Conservation (phyloP, 2,888 invertebrate species). For the Mesoligia furuncula region DNA sequence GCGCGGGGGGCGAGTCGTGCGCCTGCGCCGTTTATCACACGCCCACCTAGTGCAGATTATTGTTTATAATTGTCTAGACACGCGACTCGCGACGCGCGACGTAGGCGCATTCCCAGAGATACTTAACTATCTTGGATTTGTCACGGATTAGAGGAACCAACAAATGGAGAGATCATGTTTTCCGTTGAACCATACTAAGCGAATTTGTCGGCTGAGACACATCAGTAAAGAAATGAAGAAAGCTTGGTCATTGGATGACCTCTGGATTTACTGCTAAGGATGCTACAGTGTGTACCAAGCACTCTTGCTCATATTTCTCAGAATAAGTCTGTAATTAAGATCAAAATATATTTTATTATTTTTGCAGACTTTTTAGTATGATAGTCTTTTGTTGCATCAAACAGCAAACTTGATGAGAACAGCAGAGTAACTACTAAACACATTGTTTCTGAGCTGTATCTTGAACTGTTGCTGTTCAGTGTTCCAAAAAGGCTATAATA, state of each 20-base stretch:
- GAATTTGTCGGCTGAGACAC: background rate
- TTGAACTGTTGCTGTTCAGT: background rate
- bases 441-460: background rate
- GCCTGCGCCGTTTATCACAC: conserved; percentile 60
- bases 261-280: background rate
- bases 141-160: background rate
- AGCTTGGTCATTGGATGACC: background rate
- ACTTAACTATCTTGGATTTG: conserved; percentile 36
- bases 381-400: conserved; percentile 8
- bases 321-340: conserved; percentile 40
- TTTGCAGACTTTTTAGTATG: conserved; percentile 36
- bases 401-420: conserved; percentile 29
- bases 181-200: background rate
- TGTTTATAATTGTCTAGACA: conserved; percentile 63
- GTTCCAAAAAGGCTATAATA: background rate
- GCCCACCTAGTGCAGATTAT: conserved; percentile 65
- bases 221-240: background rate
- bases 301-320: conserved; percentile 12
- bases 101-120: conserved; percentile 63
- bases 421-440: conserved; percentile 11
- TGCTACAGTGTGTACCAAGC: background rate
- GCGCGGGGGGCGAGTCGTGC: conserved; percentile 51
- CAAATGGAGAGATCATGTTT: background rate
- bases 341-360: conserved; percentile 35
- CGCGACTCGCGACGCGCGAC: conserved; percentile 54